Base-by-base conservation (phyloP, 2,797 vertebrate genomes). In the Eospalax fontanierii region DNA sequence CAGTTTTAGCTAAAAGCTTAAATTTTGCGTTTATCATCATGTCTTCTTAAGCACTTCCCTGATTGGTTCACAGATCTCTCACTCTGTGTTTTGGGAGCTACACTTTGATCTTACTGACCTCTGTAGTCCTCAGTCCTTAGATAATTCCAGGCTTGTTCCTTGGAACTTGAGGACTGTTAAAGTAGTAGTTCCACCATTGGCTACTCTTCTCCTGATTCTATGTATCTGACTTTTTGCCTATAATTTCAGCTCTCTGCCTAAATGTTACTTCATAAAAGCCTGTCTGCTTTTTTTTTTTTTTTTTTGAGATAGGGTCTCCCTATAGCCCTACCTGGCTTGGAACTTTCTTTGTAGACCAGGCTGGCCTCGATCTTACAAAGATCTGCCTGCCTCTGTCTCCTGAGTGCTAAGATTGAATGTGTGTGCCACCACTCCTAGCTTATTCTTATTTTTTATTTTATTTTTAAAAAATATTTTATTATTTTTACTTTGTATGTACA, bases 1-100 rank as follows among this genome's bases (percentile, higher is more conserved):
- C 30, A 89, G 85, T 87, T 86, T 89, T 91, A 90, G 89, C 68
- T 63, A 43, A 61, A 85, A 79, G 85, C 16, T 66, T 85, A 92
- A 80, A 80, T 74, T 88, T 90, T 15, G 63, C 12, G n/a, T 90
- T 89, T 38, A n/a, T n/a, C n/a, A 3, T 89, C 33, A 73, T 66
- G 28, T 84, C 43, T n/a, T 75, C 43, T 43, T 76, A 84, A 70
- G 68, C 73, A 92, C 46, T 87, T 83, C 38, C 16, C 70, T 85
- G 18, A 26, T 43, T 83, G 9, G 22, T 70, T 28, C 19, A 38
- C 68, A 63, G 40, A 30, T 76, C 70, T 89, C 11, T 85, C 30
- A 26, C 33, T 50, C 35, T 70, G 10, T 12, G 28, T 61, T 61
- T 78, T 43, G 40, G 38, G 87, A 2, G 68, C 87, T 87, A 46